Evolutionary conservation across 2,888 invertebrate species (phyloP), one percentile per base, ranked within the genome.

Genomic region (Drosophila barbarae): DNA sequence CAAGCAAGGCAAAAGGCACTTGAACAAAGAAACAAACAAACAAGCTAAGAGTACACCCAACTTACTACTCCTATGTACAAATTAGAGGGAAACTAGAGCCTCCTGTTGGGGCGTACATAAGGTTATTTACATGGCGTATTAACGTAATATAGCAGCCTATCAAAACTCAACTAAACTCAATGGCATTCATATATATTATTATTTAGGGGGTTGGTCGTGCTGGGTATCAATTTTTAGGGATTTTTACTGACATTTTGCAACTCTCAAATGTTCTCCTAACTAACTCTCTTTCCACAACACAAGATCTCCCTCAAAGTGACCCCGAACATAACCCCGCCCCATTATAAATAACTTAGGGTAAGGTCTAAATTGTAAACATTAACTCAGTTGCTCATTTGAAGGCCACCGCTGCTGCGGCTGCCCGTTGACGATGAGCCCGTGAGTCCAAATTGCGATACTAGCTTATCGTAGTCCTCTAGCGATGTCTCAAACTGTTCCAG

Each of bases 401-500:
- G 71, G 28, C 82, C 81, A 3, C 87, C 87, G 52, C 87, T 87
- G 56, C 87, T 88, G 54, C 88, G 84, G 68, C 88, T 88, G 42
- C 87, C 87, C 32, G 86, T 88, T 6, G 88, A 88, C 0, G 88
- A 87, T 34, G 87, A 86, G 49, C 83, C 84, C 32, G 86, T 76
- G 44, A 79, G 73, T 21, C 84, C 83, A 9, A 90, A 83, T 47
- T 90, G 90, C 32, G 89, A 89, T 10, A 90, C 90, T 23, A 90
- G 84, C 55, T 87, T 86, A 60, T 90, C 90, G 65, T 90, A 90
- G 71, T 90, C 89, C 52, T 87, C 86, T 21, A 90, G 76, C 26
- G 89, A 89, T 12, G 89, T 89, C 72, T 90, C 90, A 68, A 90
- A 90, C 69, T 88, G 81, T 68, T 90, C 90, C 73, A 90, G 65